phyloP scores from a whole-genome alignment of 2,888 invertebrate species.

The Platycheirus albimanus region DNA sequence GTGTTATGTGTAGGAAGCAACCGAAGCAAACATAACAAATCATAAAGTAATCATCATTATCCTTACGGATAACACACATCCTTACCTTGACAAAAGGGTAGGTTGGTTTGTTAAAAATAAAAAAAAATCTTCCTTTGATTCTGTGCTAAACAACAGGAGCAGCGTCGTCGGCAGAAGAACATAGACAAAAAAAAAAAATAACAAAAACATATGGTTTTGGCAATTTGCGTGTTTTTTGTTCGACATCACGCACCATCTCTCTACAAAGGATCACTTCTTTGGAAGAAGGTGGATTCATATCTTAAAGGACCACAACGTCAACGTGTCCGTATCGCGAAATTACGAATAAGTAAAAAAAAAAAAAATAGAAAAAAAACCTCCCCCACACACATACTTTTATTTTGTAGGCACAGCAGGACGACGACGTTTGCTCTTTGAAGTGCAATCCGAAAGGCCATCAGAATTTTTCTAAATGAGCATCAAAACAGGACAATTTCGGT shows the following conservation, averaged over 20 bases:
- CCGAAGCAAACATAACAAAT: constrained; percentile 60
- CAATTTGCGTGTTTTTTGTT: constrained; percentile 64
- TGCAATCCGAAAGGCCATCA: constrained; percentile 59
- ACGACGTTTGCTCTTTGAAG: constrained; percentile 56
- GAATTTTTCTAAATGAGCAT: constrained; percentile 69
- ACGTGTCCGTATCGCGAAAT: constrained; percentile 57
- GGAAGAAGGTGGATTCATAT: constrained; percentile 41
- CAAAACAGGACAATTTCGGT: constrained; percentile 73
- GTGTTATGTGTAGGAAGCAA: constrained; percentile 51
- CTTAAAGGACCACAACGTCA: constrained; percentile 43
- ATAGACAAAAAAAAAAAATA: constrained; percentile 21
- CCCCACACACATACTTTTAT: constrained; percentile 8
- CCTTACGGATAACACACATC: constrained; percentile 58
- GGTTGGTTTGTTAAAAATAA: constrained; percentile 17
- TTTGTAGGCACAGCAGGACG: constrained; percentile 16
- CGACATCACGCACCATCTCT: constrained; percentile 51
- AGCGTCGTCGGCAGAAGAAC: constrained; percentile 63
- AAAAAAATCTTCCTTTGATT: constrained; percentile 42
- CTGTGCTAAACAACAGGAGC: not conserved
- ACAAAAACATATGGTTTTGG: constrained; percentile 43
- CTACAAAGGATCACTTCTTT: constrained; percentile 41
- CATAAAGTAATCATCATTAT: constrained; percentile 74
- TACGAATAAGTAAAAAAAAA: not conserved
- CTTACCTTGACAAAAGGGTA: constrained; percentile 21
- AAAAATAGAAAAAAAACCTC: constrained; percentile 4